Evolutionary conservation across 2,113 vertebrate genomes (phyloP), one percentile per base, ranked within the genome.

Genomic region (Ailuropoda melanoleuca): DNA sequence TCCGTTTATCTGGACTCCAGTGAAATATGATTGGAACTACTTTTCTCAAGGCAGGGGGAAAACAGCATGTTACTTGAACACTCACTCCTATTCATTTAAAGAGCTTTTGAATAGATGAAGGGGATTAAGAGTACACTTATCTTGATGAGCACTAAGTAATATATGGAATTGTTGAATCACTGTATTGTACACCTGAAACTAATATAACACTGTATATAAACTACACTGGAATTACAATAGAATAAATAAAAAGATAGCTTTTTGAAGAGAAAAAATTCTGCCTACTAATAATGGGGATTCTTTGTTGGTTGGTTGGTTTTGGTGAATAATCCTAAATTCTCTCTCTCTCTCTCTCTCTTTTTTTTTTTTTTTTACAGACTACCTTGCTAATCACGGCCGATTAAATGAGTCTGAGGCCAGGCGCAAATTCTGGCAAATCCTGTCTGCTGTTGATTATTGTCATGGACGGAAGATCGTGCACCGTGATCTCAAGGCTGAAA

Each of bases 351-450:
- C 62, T 31, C 9, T 3, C 23, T 8, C 23, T 14, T 53, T 53
- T 53, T 53, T 14, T 60, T 60, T 98, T 94, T 82, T 93, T 96
- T 86, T 97, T 74, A 91, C 97, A 99, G 99, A 99, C 98, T 99
- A 99, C 98, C 99, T 99, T 97, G 99, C 99, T 92, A 99, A 99
- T 97, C 99, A 99, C 0, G 99, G 99, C 48, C 99, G 99, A 21
- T 98, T 99, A 93, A 99, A 99, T 9, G 99, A 99, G 97, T 58
- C 99, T 1, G 99, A 99, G 97, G 99, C 99, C 26, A 99, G 99
- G 96, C 99, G 99, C 97, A 99, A 99, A 98, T 99, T 99, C 99
- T 99, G 99, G 99, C 99, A 99, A 98, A 99, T 99, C 97, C 99
- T 99, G 72, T 99, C 99, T 0, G 99, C 99, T 0, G 99, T 99